These are phyloP conservation scores for Drosophila nr. perissopoda DNA, from an alignment of 2,888 invertebrate species.

Conservation along the genomic window DNA sequence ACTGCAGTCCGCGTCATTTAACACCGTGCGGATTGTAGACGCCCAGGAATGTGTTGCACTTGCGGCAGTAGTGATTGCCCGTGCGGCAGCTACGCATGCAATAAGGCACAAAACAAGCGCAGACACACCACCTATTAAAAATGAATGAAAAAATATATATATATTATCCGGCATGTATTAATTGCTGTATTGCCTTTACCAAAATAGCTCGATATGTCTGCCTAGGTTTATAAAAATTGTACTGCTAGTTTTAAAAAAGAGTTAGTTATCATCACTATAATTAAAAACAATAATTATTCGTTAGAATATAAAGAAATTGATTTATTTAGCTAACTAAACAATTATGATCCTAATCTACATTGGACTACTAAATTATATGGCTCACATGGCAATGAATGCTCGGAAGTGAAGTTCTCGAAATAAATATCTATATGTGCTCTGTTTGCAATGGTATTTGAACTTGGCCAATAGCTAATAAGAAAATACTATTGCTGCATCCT, in stretches of 20 bases:
- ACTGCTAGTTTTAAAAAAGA: background rate
- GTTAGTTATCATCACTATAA: too few species aligned
- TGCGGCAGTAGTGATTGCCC: slow-evolving; percentile 83
- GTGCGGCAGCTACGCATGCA: slow-evolving; percentile 84
- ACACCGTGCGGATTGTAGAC: slow-evolving; percentile 72
- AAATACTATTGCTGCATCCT: too few species aligned
- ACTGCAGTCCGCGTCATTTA: slow-evolving; percentile 29
- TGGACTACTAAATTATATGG: background rate
- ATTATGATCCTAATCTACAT: background rate
- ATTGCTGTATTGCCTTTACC: too few species aligned
- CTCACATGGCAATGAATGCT: background rate
- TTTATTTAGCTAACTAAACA: background rate
- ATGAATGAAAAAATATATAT: background rate
- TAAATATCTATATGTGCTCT: background rate
- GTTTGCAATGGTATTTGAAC: background rate
- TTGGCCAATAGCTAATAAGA: background rate
- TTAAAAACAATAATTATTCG: background rate
- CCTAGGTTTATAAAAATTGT: background rate
- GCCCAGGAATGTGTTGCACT: slow-evolving; percentile 83
- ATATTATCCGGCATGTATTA: too few species aligned
- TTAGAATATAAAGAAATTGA: background rate
- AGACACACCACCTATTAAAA: slow-evolving; percentile 81
- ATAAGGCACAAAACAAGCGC: slow-evolving; percentile 83
- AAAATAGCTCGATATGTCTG: background rate
- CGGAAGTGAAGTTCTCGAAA: background rate